A percentile compares a stretch with the other conserved stretches of the same genome.
These are phyloP conservation scores for Sprattus sprattus DNA, from an alignment of 2,113 vertebrate genomes.

Conservation along the genomic window DNA sequence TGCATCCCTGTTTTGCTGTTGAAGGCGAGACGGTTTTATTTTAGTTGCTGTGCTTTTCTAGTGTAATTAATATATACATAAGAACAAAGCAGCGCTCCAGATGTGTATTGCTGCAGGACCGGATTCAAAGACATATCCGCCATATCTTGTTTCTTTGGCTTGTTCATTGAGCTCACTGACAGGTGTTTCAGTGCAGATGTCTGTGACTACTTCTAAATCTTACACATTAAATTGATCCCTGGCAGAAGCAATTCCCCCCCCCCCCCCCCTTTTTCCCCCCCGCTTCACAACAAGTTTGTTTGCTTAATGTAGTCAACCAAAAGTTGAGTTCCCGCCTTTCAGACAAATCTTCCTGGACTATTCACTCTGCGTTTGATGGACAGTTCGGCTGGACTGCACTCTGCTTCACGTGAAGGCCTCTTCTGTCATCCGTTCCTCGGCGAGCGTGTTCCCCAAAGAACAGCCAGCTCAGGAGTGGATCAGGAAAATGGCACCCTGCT, in stretches of 20 bases:
- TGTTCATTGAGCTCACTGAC: neutral
- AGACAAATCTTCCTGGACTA: neutral
- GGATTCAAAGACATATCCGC: neutral
- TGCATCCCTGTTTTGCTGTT: no score
- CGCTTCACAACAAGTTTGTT: neutral
- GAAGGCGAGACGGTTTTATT: no score
- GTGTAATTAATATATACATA: no score
- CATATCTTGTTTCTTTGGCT: neutral
- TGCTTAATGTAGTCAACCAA: neutral
- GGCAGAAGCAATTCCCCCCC: neutral
- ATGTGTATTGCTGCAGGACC: neutral
- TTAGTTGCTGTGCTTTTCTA: no score
- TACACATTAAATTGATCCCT: neutral
- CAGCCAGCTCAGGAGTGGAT: neutral
- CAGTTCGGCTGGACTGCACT: neutral
- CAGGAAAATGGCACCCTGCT: neutral
- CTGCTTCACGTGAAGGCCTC: neutral
- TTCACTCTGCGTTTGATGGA: neutral
- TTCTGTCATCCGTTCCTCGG: neutral
- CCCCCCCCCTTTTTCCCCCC: neutral
- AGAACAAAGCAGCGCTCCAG: neutral
- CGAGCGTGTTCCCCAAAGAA: neutral
- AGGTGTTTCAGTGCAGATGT: constrained; percentile 3
- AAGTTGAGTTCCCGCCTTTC: neutral
- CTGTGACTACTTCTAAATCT: neutral